phyloP scores from a whole-genome alignment of 37 sponge, comb jelly and placozoan species.

The Aphrocallistes beatrix region DNA sequence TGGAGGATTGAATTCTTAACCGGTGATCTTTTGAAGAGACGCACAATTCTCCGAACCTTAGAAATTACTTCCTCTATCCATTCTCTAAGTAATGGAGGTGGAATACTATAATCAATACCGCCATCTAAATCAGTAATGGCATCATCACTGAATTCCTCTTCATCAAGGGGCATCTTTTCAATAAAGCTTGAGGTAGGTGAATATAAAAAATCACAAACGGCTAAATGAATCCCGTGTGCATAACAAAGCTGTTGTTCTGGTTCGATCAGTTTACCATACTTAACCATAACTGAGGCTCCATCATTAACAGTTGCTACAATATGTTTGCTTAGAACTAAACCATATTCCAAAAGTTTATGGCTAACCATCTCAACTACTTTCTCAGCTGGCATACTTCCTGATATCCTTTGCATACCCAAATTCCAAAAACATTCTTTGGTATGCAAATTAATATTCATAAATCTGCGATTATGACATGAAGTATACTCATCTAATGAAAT shows the following conservation, averaged over 20 bases:
- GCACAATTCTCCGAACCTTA: background rate
- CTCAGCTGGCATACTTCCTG: background rate
- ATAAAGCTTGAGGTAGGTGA: background rate
- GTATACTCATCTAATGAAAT: background rate
- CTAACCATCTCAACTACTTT: background rate
- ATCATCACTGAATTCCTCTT: background rate
- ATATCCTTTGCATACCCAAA: background rate
- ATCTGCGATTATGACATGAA: background rate
- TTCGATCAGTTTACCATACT: background rate
- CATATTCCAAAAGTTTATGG: background rate
- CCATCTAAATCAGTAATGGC: background rate
- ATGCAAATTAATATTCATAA: background rate
- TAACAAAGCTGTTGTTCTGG: background rate
- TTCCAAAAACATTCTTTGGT: background rate
- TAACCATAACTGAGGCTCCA: background rate
- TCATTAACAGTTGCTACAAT: background rate
- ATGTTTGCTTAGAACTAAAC: background rate
- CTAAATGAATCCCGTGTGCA: background rate
- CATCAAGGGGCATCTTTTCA: background rate
- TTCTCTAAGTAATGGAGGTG: background rate
- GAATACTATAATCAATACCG: background rate
- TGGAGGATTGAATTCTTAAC: background rate
- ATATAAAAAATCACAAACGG: background rate
- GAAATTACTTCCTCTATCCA: background rate
- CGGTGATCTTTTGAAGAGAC: background rate